phyloP scores from a whole-genome alignment of 1,140 invertebrate species.

The Ditylenchus dipsaci region DNA sequence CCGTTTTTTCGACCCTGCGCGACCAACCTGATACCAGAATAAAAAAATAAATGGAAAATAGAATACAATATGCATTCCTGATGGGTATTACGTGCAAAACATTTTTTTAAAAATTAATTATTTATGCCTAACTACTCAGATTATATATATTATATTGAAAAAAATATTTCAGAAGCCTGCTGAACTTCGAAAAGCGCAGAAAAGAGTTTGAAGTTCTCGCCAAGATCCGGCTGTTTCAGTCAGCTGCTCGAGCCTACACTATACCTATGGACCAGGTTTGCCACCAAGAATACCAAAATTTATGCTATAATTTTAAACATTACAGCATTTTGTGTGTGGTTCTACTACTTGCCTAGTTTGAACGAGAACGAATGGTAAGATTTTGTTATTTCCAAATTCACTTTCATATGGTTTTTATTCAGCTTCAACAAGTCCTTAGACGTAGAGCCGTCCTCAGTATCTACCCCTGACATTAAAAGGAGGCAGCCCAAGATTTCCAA shows the following conservation, averaged over 20 bases:
- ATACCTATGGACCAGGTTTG: conserved; percentile 61
- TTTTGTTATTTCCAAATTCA: background rate
- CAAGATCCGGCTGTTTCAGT: conserved; percentile 88
- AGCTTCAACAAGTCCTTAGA: conserved; percentile 51
- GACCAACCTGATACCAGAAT: no score
- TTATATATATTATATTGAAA: no score
- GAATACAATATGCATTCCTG: no score
- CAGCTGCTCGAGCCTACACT: conserved; percentile 92
- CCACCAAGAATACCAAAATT: conserved; percentile 59
- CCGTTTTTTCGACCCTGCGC: no score
- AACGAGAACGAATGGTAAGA: conserved; percentile 56
- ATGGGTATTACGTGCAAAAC: no score
- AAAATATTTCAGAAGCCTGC: conserved; percentile 69
- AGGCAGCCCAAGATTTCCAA: conserved; percentile 1
- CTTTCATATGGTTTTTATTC: conserved; percentile 9
- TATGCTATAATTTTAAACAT: conserved; percentile 73
- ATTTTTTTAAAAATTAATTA: no score
- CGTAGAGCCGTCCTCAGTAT: conserved; percentile 37
- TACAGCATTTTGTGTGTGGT: conserved; percentile 54
- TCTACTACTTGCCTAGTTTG: conserved; percentile 51
- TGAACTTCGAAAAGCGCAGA: conserved; percentile 95
- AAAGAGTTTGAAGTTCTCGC: conserved; percentile 98
- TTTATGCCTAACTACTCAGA: no score
- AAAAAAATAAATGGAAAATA: no score
- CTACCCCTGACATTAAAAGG: conserved; percentile 33